Evolutionary conservation across 2,113 vertebrate species (phyloP).

Genomic region (Actenoides lindsayi): DNA sequence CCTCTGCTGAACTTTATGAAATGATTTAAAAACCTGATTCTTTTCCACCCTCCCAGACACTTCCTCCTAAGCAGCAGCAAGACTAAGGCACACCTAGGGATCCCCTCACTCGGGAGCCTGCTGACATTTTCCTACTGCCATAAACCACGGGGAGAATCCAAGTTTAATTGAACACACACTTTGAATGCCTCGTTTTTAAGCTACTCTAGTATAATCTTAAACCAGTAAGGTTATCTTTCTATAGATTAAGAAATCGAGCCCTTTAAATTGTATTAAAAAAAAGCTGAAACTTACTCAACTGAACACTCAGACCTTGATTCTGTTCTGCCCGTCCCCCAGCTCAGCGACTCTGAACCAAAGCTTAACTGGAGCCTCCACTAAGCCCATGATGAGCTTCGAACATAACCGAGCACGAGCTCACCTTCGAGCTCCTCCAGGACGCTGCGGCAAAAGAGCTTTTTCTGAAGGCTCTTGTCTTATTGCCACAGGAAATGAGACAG

Average conservation of each 20-base stretch:
- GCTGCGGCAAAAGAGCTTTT: not conserved
- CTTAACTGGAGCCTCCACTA: conserved; percentile 39
- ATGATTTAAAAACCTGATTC: not conserved
- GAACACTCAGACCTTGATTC: conserved; percentile 33
- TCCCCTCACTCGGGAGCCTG: not conserved
- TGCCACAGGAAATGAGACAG: conserved; percentile 31
- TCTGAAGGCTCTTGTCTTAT: conserved; percentile 17
- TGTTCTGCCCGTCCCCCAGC: conserved; percentile 48
- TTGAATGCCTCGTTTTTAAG: not conserved
- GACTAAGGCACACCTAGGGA: not conserved
- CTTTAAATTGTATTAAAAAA: conserved; percentile 42
- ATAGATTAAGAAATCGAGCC: conserved; percentile 8
- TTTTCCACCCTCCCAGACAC: not conserved
- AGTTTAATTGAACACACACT: not conserved
- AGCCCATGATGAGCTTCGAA: conserved; percentile 31
- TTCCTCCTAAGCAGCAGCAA: not conserved
- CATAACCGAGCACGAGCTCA: not conserved
- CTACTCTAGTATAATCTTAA: not conserved
- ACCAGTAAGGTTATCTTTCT: not conserved
- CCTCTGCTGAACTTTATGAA: not conserved
- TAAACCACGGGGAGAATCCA: not conserved
- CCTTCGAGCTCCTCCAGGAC: conserved; percentile 20
- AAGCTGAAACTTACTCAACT: conserved; percentile 68
- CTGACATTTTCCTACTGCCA: not conserved
- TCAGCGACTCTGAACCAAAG: conserved; percentile 19